Percentiles rank a stretch among this genome's conserved stretches.
Conservation (phyloP, 2,113 vertebrate genomes). For the Labeo rohita region DNA sequence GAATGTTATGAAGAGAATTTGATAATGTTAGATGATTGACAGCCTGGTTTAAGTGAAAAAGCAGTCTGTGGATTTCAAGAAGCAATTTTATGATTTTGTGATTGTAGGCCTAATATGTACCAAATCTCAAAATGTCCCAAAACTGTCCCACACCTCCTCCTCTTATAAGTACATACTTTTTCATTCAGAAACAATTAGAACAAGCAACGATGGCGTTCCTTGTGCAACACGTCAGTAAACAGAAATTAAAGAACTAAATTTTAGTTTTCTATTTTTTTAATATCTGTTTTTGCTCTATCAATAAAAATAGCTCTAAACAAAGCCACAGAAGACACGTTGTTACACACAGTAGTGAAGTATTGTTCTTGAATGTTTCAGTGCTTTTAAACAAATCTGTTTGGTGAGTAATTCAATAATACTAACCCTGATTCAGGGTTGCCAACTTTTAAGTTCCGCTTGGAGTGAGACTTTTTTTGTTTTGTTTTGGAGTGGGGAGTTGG, state of each 20-base stretch:
- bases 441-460: too few relatives aligned
- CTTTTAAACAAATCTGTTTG: neutral
- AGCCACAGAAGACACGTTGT: neutral
- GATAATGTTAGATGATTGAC: neutral
- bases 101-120: neutral
- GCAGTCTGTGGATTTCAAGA: too few relatives aligned
- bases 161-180: neutral
- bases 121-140: neutral
- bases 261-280: too few relatives aligned
- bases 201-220: neutral
- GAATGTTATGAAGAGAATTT: neutral
- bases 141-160: neutral
- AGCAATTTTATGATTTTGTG: too few relatives aligned
- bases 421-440: too few relatives aligned
- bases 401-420: neutral
- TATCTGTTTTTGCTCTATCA: neutral
- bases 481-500: too few relatives aligned
- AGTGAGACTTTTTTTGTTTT: too few relatives aligned
- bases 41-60: neutral
- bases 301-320: neutral
- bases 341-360: too few relatives aligned
- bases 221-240: neutral
- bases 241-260: neutral
- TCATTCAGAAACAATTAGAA: too few relatives aligned
- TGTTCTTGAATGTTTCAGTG: neutral